Evolutionary conservation across 2,113 vertebrate species (phyloP), one percentile per base, ranked within the genome.

Genomic region (Pollachius pollachius): DNA sequence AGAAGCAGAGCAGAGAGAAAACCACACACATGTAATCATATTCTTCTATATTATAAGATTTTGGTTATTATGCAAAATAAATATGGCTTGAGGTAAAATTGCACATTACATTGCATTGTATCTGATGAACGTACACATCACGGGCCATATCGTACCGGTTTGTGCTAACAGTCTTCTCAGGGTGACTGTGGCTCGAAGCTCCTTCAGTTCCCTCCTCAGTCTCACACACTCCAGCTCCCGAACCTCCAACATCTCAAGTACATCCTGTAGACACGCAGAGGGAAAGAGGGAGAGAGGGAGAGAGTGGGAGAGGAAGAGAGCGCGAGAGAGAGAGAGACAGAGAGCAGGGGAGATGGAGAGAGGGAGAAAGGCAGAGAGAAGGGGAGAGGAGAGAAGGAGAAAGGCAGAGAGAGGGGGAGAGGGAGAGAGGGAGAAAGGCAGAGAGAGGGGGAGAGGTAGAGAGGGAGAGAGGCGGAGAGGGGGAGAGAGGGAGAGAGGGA

Each of bases 131-230:
- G 6, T 41, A 41, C 37, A 2, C 7, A 13, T 57, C 15, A 17
- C 4, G 15, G 15, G 8, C 54, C 54, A 17, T 57, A 57, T 25
- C 76, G 72, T 27, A 90, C 91, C 86, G 68, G 75, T 54, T 71
- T 85, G 84, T 5, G 81, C 73, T 61, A 92, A 72, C 0, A 89
- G 70, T 63, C 68, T 82, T 67, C 90, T 82, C 68, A 93, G 83
- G 18, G 88, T 83, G 17, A 75, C 81, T 0, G 84, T 87, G 75
- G 73, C 81, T 59, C 85, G 91, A 0, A 82, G 69, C 37, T 82
- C 84, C 76, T 88, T 87, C 62, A 94, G 70, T 73, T 94, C 93
- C 25, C 82, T 87, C 65, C 89, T 90, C 56, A 94, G 71, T 65
- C 88, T 77, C 57, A 75, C 65, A 4, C 86, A 87, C 74, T 88